phyloP scores from a whole-genome alignment of 2,113 vertebrate species.

The Macrotis lagotis region DNA sequence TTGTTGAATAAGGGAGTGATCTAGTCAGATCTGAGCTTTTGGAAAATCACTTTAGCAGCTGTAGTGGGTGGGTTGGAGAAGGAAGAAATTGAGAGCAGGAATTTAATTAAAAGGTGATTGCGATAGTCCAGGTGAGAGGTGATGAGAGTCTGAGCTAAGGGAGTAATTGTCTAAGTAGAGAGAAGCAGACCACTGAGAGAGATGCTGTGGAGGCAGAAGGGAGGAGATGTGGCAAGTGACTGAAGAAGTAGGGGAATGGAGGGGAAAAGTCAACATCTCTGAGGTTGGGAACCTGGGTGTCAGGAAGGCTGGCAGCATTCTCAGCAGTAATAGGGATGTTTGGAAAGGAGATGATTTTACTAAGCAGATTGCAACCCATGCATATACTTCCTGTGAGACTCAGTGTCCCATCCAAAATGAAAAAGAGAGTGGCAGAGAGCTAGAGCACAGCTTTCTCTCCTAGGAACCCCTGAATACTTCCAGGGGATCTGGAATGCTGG shows the following conservation, averaged over 20 bases:
- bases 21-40: background rate
- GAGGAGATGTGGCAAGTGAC: background rate
- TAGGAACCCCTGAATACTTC: background rate
- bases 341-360: background rate
- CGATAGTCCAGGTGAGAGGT: background rate
- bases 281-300: background rate
- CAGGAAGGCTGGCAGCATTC: background rate
- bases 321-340: background rate
- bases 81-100: background rate
- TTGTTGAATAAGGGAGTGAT: background rate
- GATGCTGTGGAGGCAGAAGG: background rate
- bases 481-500: background rate
- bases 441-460: background rate
- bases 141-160: background rate
- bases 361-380: background rate
- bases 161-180: background rate
- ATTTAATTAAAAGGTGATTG: background rate
- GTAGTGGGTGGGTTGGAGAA: background rate
- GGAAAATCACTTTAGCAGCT: background rate
- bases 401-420: background rate
- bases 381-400: background rate
- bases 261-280: background rate
- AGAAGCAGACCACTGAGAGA: background rate
- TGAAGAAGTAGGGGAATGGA: background rate
- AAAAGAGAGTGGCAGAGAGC: background rate